Evolutionary conservation across 2,113 vertebrate species (phyloP).

Genomic region (Triplophysa siluroides): DNA sequence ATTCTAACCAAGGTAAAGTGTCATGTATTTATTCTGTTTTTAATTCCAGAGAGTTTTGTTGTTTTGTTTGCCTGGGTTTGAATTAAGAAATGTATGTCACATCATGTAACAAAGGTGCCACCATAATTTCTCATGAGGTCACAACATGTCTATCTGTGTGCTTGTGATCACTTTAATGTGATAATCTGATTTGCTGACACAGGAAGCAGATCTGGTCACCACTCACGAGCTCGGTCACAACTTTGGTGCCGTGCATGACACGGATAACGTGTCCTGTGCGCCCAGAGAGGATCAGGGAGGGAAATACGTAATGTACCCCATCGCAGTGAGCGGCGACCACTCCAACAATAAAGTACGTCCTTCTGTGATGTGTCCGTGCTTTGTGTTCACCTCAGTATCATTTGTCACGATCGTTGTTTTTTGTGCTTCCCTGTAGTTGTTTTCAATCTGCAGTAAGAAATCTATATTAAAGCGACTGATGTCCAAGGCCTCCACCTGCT

Average conservation of each 20-base stretch:
- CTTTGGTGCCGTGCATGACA: constrained; percentile 95
- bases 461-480: constrained; percentile 87
- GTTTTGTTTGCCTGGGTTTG: too few species aligned
- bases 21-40: neutral
- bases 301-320: constrained; percentile 96
- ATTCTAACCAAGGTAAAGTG: constrained; percentile 91
- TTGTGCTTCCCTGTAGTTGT: constrained; percentile 74
- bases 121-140: too few species aligned
- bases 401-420: neutral
- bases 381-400: neutral
- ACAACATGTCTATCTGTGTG: neutral
- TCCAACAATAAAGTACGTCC: constrained; percentile 93
- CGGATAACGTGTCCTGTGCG: constrained; percentile 85
- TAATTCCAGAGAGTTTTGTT: too few species aligned
- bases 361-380: neutral
- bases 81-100: too few species aligned
- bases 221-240: constrained; percentile 96
- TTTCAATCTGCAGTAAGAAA: constrained; percentile 92
- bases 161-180: neutral
- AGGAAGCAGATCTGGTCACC: constrained; percentile 96
- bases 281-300: constrained; percentile 92
- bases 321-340: constrained; percentile 95
- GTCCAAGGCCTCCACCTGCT: constrained; percentile 86
- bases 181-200: constrained; percentile 1
- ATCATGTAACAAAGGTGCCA: too few species aligned